phyloP scores from a whole-genome alignment of 2,797 vertebrate genomes.

The Falco novaeseelandiae region DNA sequence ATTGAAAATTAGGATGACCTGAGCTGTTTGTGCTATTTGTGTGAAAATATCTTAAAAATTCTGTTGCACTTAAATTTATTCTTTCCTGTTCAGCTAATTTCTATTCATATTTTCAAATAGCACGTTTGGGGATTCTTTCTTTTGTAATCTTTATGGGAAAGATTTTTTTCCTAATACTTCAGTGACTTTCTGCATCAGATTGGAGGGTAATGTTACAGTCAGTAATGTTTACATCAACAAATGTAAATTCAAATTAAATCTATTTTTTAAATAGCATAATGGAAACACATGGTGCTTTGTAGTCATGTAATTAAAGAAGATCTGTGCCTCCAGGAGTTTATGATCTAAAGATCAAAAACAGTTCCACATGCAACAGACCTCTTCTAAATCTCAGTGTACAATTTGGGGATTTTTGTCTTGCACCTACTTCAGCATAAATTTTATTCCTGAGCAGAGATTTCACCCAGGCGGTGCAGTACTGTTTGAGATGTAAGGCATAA shows the following conservation, averaged over 20 bases:
- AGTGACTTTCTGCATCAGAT: conserved; percentile 25
- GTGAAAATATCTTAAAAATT: not conserved
- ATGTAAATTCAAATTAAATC: conserved; percentile 67
- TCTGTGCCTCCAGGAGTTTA: conserved; percentile 65
- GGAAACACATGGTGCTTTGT: conserved; percentile 68
- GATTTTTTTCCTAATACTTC: conserved; percentile 17
- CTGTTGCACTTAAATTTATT: not conserved
- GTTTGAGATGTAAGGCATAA: not conserved
- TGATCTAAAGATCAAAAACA: conserved; percentile 64
- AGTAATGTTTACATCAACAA: conserved; percentile 65
- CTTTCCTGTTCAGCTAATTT: conserved; percentile 1
- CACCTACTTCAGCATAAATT: not conserved
- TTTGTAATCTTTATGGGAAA: not conserved
- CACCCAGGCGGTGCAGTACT: not conserved
- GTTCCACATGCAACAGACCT: conserved; percentile 40
- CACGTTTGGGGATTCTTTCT: not conserved
- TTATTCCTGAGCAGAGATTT: not conserved
- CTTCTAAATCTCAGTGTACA: conserved; percentile 6
- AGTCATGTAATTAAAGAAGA: conserved; percentile 61
- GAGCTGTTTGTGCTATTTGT: not conserved
- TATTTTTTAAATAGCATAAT: conserved; percentile 70
- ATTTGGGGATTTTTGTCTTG: conserved; percentile 35
- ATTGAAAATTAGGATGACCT: not conserved
- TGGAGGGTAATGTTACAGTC: conserved; percentile 24
- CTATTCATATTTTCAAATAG: conserved; percentile 18